These are phyloP conservation scores for Agrotis clavis DNA, from an alignment of 2,888 invertebrate genomes.

Conservation along the genomic window DNA sequence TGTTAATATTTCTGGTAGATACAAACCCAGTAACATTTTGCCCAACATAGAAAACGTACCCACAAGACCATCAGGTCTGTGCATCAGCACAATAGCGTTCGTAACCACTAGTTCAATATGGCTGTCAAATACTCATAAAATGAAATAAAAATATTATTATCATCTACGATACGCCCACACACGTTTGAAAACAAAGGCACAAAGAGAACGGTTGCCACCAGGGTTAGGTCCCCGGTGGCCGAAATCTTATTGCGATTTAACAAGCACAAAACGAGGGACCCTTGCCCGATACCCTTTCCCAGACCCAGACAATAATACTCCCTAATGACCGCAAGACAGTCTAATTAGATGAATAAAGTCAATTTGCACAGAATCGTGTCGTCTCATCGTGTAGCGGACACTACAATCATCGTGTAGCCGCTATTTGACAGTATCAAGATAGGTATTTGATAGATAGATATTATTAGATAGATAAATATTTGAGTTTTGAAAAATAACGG, in stretches of 20 bases:
- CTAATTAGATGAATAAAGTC: slow-evolving; percentile 31
- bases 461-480: too few relatives aligned
- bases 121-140: background rate
- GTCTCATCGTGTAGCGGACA: background rate
- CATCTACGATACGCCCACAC: background rate
- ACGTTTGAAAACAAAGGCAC: slow-evolving; percentile 7
- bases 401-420: too few relatives aligned
- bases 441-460: too few relatives aligned
- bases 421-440: too few relatives aligned
- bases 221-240: slow-evolving; percentile 10
- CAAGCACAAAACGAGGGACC: slow-evolving; percentile 37
- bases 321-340: slow-evolving; percentile 5
- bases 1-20: background rate
- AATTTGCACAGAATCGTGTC: background rate
- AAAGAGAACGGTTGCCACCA: slow-evolving; percentile 3
- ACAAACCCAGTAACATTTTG: background rate
- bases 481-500: too few relatives aligned
- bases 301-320: slow-evolving; percentile 22
- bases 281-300: slow-evolving; percentile 23
- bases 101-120: background rate
- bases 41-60: too few relatives aligned
- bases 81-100: too few relatives aligned
- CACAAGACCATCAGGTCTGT: too few relatives aligned
- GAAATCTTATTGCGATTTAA: slow-evolving; percentile 41
- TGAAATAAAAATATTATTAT: background rate